Percentiles rank a stretch among this genome's conserved stretches.
Conservation (phyloP, 2,888 invertebrate genomes). For the Zygothrica quintamaculata region DNA sequence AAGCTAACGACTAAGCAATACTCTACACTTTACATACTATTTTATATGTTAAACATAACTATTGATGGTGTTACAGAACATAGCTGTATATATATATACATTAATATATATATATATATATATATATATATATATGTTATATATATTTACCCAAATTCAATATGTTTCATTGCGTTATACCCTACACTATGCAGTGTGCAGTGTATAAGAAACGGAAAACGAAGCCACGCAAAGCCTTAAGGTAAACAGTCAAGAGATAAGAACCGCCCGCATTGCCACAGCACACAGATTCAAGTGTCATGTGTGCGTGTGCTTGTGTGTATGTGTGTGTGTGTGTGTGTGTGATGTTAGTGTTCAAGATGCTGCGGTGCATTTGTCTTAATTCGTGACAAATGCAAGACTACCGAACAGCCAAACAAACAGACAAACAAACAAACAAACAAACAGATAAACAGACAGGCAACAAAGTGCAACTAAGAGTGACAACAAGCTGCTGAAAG, state of each 20-base stretch:
- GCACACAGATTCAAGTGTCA: conserved; percentile 1
- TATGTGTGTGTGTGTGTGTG: neutral
- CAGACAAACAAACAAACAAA: too few relatives aligned
- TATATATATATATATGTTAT: too few relatives aligned
- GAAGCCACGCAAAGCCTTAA: conserved; percentile 51
- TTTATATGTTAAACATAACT: too few relatives aligned
- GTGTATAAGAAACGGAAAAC: conserved; percentile 5
- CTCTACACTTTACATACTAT: too few relatives aligned
- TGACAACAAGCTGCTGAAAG: conserved; percentile 49
- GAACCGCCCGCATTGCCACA: conserved; percentile 37
- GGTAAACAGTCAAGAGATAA: conserved; percentile 67
- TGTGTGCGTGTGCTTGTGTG: neutral
- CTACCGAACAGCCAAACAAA: too few relatives aligned
- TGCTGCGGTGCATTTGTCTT: conserved; percentile 70
- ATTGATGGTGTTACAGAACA: too few relatives aligned
- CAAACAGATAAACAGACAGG: conserved; percentile 33
- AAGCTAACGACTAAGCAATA: too few relatives aligned
- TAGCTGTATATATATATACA: too few relatives aligned
- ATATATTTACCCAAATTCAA: too few relatives aligned
- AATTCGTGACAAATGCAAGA: conserved; percentile 76
- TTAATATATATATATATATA: too few relatives aligned
- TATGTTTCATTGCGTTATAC: neutral
- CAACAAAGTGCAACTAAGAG: conserved; percentile 43
- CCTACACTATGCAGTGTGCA: neutral
- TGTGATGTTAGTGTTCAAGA: conserved; percentile 24